These are phyloP conservation scores for Terrapene triunguis DNA, from an alignment of 2,113 vertebrate genomes.

Conservation along the genomic window DNA sequence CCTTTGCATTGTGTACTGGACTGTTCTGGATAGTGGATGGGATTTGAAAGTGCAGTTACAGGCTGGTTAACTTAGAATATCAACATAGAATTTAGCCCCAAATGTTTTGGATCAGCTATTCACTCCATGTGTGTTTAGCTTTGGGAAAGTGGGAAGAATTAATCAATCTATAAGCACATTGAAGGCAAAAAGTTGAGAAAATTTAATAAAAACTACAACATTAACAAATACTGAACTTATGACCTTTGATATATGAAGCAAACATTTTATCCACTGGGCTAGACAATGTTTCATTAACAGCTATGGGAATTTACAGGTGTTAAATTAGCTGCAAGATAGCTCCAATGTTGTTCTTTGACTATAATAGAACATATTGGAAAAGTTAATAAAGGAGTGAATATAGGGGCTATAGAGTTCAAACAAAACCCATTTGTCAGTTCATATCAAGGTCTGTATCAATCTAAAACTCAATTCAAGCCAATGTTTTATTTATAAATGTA, in stretches of 20 bases:
- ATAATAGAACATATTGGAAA: slow-evolving; percentile 63
- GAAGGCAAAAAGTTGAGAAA: background rate
- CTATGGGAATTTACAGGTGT: slow-evolving; percentile 73
- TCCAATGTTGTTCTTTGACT: slow-evolving; percentile 51
- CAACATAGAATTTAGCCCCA: slow-evolving; percentile 12
- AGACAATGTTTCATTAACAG: slow-evolving; percentile 56
- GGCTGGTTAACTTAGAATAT: slow-evolving; percentile 24
- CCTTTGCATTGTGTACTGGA: background rate
- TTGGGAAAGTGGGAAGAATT: slow-evolving; percentile 42
- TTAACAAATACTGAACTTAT: slow-evolving; percentile 65
- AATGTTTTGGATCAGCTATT: background rate
- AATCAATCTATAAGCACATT: background rate
- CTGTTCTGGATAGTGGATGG: background rate
- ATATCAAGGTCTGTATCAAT: slow-evolving; percentile 27
- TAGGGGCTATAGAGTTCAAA: slow-evolving; percentile 8
- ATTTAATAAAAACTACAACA: slow-evolving; percentile 43
- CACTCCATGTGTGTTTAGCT: background rate
- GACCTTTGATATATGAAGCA: slow-evolving; percentile 67
- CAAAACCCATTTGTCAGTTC: slow-evolving; percentile 38
- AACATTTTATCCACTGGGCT: slow-evolving; percentile 40
- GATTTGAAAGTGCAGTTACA: background rate
- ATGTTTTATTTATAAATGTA: accelerated
- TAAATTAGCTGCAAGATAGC: slow-evolving; percentile 67
- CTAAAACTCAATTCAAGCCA: background rate
- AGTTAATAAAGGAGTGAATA: slow-evolving; percentile 56